Evolutionary conservation across 2,888 invertebrate genomes (phyloP), one percentile per base, ranked within the genome.

Genomic region (Asteroscopus sphinx): DNA sequence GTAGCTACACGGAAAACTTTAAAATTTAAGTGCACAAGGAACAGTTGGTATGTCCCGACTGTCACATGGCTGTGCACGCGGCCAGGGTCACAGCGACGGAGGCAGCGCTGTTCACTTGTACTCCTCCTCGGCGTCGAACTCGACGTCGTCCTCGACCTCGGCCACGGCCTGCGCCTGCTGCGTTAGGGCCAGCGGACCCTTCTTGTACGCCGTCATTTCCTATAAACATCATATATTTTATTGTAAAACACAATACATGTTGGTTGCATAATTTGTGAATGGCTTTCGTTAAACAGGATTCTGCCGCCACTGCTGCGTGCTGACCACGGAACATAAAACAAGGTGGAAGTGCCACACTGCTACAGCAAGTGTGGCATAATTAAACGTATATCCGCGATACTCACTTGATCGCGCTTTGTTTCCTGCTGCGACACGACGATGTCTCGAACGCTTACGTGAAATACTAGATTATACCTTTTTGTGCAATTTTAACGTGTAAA

Each of bases 161-260:
- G 73, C 55, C 3, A 66, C 64, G 12, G 71, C 61, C 62, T 36
- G 26, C 25, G 59, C 47, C 7, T 64, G 66, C 47, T 73, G 73
- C 51, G 82, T 95, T 75, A 94, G 83, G 46, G 93, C 94, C 73
- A 92, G 56, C 0, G 94, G 95, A 56, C 96, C 96, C 92, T 97
- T 97, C 91, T 97, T 97, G 94, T 97, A 97, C 48, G 97, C 97
- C 64, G 97, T 97, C 96, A 97, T 97, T 94, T 97, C 97, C 97
- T 97, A 86, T 2, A 93, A 93, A 35, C 46, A 32, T 12, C 7
- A 5, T 13, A 15, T 9, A 3, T 26, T 13, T 41, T 41, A 21
- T 26, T 40, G 2, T 55, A 33, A 37, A 12, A 26, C 6, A 28
- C 3, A 6, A 6, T 25, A 28, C 11, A 28, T 7, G 9, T 11